phyloP scores from a whole-genome alignment of 2,888 invertebrate genomes.

The Apamea anceps region DNA sequence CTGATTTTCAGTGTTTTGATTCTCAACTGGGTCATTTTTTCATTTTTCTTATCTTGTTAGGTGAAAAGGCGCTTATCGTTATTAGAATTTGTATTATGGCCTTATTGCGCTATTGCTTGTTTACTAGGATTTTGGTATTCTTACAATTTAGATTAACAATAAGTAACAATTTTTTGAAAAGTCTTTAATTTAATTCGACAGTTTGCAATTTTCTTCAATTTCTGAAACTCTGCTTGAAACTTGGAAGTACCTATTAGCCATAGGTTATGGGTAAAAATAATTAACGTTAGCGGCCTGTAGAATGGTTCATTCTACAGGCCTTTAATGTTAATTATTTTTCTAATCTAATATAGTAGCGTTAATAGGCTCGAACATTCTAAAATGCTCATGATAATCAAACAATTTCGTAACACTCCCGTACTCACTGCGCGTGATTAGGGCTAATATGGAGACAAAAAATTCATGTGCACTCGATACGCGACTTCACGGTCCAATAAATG shows the following conservation, averaged over 20 bases:
- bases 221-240: background rate
- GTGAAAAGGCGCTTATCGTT: background rate
- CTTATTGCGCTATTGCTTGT: background rate
- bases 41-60: background rate
- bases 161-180: background rate
- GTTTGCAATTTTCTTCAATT: background rate
- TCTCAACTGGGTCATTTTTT: background rate
- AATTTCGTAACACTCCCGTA: slow-evolving; percentile 42
- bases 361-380: slow-evolving; percentile 26
- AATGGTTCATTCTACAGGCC: background rate
- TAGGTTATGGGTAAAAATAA: background rate
- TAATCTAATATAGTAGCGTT: slow-evolving; percentile 9
- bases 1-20: background rate
- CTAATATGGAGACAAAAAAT: slow-evolving; percentile 69
- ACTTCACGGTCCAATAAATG: slow-evolving; percentile 67
- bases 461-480: slow-evolving; percentile 64
- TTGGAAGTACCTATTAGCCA: background rate
- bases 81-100: background rate
- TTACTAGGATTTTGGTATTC: background rate
- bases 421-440: slow-evolving; percentile 58
- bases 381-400: slow-evolving; percentile 25
- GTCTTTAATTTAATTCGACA: background rate
- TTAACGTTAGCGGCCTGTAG: no score
- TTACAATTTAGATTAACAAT: background rate
- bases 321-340: background rate